Conservation (phyloP, 2,113 vertebrate species). For the Glaucidium brasilianum region DNA sequence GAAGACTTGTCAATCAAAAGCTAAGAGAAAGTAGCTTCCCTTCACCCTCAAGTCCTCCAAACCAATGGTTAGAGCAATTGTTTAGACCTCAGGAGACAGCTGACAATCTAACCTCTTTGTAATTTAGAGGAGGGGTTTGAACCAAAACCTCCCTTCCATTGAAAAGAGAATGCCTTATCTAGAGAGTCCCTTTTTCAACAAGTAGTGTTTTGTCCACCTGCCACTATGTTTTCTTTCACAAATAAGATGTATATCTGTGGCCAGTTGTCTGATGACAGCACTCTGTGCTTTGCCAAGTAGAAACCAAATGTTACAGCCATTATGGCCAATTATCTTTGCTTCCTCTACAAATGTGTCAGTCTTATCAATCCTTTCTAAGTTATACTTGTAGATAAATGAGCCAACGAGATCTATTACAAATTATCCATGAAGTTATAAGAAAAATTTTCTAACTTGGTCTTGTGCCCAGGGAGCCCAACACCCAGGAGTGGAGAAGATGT, state of each 20-base stretch:
- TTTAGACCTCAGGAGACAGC: not conserved
- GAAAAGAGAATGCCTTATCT: not conserved
- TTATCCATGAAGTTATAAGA: not conserved
- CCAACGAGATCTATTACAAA: not conserved
- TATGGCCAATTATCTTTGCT: not conserved
- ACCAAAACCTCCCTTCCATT: not conserved
- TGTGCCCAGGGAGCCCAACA: not conserved
- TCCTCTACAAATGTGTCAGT: not conserved
- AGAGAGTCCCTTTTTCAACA: not conserved
- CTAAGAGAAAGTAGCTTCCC: not conserved
- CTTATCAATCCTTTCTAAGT: not conserved
- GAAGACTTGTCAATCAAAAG: not conserved
- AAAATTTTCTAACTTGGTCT: not conserved
- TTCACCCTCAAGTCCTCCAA: not conserved
- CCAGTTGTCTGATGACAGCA: not conserved
- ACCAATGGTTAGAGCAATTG: not conserved
- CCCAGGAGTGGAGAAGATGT: not conserved
- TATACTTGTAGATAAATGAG: not conserved
- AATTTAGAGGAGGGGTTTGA: not conserved
- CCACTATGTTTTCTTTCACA: not conserved
- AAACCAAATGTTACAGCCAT: not conserved
- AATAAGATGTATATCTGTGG: not conserved
- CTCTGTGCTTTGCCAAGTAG: not conserved
- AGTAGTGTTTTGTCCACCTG: not conserved
- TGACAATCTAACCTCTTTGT: not conserved